Conservation (phyloP, 1,140 invertebrate species). For the Myzus persicae region DNA sequence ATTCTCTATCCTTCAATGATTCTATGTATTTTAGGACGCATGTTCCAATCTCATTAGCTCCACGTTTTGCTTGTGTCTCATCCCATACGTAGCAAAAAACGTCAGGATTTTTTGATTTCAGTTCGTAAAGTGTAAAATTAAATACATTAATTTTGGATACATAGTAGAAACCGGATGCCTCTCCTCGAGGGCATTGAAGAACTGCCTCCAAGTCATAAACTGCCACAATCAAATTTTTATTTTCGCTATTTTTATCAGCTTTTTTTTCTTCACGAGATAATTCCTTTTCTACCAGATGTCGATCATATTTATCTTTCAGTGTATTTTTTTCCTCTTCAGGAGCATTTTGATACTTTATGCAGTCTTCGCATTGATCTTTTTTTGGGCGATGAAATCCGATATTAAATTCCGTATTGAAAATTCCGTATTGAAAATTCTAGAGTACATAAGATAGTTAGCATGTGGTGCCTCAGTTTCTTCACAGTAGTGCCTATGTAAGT, state of each 20-base stretch:
- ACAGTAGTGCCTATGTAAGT: slow-evolving; percentile 42
- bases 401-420: slow-evolving; percentile 35
- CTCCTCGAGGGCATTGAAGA: slow-evolving; percentile 59
- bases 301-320: slow-evolving; percentile 33
- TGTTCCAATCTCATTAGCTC: slow-evolving; percentile 59
- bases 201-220: slow-evolving; percentile 61
- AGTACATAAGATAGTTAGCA: slow-evolving; percentile 41
- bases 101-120: slow-evolving; percentile 59
- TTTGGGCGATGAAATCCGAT: slow-evolving; percentile 41
- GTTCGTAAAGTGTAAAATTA: slow-evolving; percentile 62
- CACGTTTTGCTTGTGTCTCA: slow-evolving; percentile 61
- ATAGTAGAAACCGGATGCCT: slow-evolving; percentile 61
- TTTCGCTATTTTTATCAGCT: slow-evolving; percentile 58
- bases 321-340: slow-evolving; percentile 30
- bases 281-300: slow-evolving; percentile 57
- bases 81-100: slow-evolving; percentile 63
- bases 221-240: slow-evolving; percentile 53
- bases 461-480: neutral
- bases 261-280: slow-evolving; percentile 57
- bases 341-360: slow-evolving; percentile 33
- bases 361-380: slow-evolving; percentile 52
- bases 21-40: slow-evolving; percentile 55
- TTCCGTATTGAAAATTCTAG: slow-evolving; percentile 1
- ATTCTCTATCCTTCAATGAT: slow-evolving; percentile 43
- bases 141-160: slow-evolving; percentile 62